Base-by-base conservation (phyloP, 2,888 invertebrate genomes). In the Syrista parreyssii region DNA sequence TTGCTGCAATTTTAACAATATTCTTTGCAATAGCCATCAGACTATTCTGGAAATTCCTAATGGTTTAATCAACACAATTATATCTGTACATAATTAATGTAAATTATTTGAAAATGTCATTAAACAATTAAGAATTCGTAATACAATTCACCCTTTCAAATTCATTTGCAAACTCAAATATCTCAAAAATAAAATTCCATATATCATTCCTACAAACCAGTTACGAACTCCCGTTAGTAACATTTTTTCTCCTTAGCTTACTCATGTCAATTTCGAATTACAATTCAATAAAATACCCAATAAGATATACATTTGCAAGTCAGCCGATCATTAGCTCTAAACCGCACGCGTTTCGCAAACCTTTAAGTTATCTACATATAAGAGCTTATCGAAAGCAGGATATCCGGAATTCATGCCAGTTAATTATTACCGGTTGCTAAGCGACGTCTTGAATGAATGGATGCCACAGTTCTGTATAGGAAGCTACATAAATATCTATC, bases 21-120 rank as follows among this genome's bases (percentile, higher is more conserved):
- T 81, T 89, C 34, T 34, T 90, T 12, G 89, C 89, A 23, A 73
- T 92, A 68, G 75, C 92, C 40, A 78, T 85, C 68, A 87, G 88
- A 82, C 79, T 92, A 55, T 40, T 92, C 40, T 92, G 92, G 92
- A 89, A 89, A 81, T 88, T 90, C 79, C 81, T 89, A 23, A 81
- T 81, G 73, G 68, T 82, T 69, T 83, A 75, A 78, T 73, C 75
- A 55, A 30, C 33, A 23, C 30, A 55, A 74, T 74, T 11, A 74
- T 36, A 74, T 36, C 23, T 55, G 55, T 55, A 55, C 23, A 55
- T 55, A 55, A 1, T 1, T 23, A 23, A 40, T 6, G 15, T 23
- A 40, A 55, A 55, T 55, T 55, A 55, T 6, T 55, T 23, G 23
- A 23, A 1, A 55, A 55, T 55, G 23, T 55, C 23, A 55, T 55